Evolutionary conservation across 2,113 vertebrate genomes (phyloP).

Genomic region (Megalops atlanticus): DNA sequence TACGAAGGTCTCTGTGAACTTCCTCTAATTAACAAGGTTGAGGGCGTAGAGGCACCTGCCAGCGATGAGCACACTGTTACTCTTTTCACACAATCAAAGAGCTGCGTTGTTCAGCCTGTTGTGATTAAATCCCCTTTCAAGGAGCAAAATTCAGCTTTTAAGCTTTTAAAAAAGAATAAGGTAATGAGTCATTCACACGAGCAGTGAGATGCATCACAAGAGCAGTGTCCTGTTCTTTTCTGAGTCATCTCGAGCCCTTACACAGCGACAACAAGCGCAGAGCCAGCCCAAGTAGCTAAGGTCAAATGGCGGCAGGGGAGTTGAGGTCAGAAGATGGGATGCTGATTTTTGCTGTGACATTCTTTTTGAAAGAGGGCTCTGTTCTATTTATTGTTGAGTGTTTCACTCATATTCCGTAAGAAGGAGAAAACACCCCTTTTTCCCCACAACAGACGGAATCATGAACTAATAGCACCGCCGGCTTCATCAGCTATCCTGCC

Average conservation of each 20-base stretch:
- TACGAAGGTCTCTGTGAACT: neutral
- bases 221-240: neutral
- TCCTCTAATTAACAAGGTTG: neutral
- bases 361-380: neutral
- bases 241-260: neutral
- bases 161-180: slow-evolving; percentile 6
- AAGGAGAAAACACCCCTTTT: neutral
- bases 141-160: neutral
- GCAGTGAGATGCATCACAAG: slow-evolving; percentile 16
- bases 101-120: neutral
- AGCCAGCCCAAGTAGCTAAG: neutral
- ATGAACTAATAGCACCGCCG: slow-evolving; percentile 12
- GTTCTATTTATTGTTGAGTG: neutral
- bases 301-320: neutral
- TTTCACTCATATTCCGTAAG: neutral
- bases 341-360: slow-evolving; percentile 25
- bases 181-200: slow-evolving; percentile 33
- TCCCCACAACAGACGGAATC: slow-evolving; percentile 22
- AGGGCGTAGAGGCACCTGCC: slow-evolving; percentile 4
- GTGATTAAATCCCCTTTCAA: slow-evolving; percentile 17
- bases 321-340: too few species aligned
- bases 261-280: neutral
- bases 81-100: slow-evolving; percentile 8
- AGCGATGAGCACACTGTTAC: neutral
- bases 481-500: slow-evolving; percentile 26